phyloP scores from a whole-genome alignment of 2,888 invertebrate genomes.

The Drosophila greeni region DNA sequence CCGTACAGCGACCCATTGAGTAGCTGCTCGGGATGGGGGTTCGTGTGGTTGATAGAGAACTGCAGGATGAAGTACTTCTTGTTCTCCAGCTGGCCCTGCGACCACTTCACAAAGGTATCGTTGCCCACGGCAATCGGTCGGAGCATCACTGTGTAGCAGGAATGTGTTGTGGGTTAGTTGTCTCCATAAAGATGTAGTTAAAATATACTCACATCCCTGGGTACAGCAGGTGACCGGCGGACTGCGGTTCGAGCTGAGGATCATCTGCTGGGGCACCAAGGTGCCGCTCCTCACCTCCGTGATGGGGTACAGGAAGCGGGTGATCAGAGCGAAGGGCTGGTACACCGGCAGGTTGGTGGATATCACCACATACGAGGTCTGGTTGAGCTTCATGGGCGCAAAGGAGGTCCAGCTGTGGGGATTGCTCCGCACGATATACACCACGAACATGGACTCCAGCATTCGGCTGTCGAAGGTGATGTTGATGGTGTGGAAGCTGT shows the following conservation, averaged over 20 bases:
- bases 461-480: conserved; percentile 76
- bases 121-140: conserved; percentile 71
- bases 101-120: conserved; percentile 76
- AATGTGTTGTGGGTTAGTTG: not conserved
- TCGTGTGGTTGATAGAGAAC: conserved; percentile 74
- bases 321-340: conserved; percentile 75
- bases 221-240: conserved; percentile 77
- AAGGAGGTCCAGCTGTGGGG: conserved; percentile 77
- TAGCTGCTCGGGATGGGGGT: conserved; percentile 71
- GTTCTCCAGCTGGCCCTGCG: conserved; percentile 69
- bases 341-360: conserved; percentile 74
- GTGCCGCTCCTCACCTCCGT: conserved; percentile 66
- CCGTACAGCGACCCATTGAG: conserved; percentile 62
- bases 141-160: conserved; percentile 57
- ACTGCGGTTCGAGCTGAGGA: conserved; percentile 75
- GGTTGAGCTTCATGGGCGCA: conserved; percentile 72
- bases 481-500: conserved; percentile 77
- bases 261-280: conserved; percentile 70
- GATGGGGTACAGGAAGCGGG: conserved; percentile 75
- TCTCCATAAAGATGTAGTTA: not conserved
- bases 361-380: conserved; percentile 76
- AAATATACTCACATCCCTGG: conserved; percentile 76
- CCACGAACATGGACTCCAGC: conserved; percentile 74
- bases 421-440: conserved; percentile 76
- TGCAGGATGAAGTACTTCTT: conserved; percentile 77